Evolutionary conservation across 2,888 invertebrate species (phyloP).

Genomic region (Spisula solida): DNA sequence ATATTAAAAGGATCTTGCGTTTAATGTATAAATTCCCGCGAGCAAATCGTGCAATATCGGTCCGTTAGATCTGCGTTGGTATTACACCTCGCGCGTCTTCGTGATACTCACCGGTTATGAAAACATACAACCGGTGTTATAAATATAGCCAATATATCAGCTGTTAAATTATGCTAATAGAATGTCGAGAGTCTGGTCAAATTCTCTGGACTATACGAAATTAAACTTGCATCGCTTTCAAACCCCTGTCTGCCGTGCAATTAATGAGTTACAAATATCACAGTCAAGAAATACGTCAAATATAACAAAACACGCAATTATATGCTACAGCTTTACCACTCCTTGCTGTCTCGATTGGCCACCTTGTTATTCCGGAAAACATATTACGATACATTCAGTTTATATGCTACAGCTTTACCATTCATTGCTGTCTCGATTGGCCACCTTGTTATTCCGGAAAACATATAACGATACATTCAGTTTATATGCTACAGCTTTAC

Average conservation of each 20-base stretch:
- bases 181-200: too few species aligned
- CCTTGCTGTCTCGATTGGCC: not conserved
- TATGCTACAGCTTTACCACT: not conserved
- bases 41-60: too few species aligned
- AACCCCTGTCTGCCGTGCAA: not conserved
- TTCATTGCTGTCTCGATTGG: not conserved
- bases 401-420: not conserved
- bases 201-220: not conserved
- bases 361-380: slow-evolving; percentile 32
- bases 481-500: not conserved
- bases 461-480: not conserved
- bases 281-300: not conserved
- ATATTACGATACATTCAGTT: not conserved
- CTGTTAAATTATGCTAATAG: too few species aligned
- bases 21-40: too few species aligned
- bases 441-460: slow-evolving; percentile 30
- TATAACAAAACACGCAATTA: not conserved
- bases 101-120: too few species aligned
- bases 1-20: too few species aligned
- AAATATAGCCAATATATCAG: too few species aligned
- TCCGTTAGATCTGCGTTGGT: too few species aligned
- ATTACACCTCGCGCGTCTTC: too few species aligned
- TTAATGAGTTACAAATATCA: not conserved
- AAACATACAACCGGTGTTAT: too few species aligned
- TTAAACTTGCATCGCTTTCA: not conserved